Evolutionary conservation across 2,888 invertebrate species (phyloP).

Genomic region (Acleris laterana): DNA sequence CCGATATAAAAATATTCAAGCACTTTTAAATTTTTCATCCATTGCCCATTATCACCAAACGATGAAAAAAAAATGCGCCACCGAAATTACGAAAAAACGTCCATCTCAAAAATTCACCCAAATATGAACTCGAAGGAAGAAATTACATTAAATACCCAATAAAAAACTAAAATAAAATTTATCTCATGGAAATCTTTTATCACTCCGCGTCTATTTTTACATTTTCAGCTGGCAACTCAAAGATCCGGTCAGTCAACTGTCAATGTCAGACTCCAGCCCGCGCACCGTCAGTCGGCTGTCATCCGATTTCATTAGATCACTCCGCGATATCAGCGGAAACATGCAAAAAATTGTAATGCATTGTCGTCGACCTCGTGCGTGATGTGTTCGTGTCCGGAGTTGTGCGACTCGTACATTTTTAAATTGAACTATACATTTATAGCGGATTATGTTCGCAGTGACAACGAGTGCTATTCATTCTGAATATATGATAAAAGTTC

Average conservation of each 20-base stretch:
- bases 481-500: slow-evolving; percentile 24
- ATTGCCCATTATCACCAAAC: too few species aligned
- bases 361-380: slow-evolving; percentile 21
- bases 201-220: too few species aligned
- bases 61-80: too few species aligned
- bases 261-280: not conserved
- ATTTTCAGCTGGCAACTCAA: too few species aligned
- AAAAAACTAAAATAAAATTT: too few species aligned
- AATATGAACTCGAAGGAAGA: too few species aligned
- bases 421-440: slow-evolving; percentile 14
- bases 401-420: slow-evolving; percentile 7
- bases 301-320: slow-evolving; percentile 9
- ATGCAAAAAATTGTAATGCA: slow-evolving; percentile 12
- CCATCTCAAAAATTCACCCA: too few species aligned
- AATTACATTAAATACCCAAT: too few species aligned
- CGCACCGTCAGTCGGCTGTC: not conserved
- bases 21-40: too few species aligned
- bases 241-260: not conserved
- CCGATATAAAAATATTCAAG: too few species aligned
- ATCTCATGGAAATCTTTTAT: too few species aligned
- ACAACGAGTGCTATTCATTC: not conserved
- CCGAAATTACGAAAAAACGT: too few species aligned
- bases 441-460: slow-evolving; percentile 7
- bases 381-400: slow-evolving; percentile 18
- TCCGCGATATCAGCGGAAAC: slow-evolving; percentile 25